Conservation (phyloP, 2,113 vertebrate genomes). For the Syrmaticus mikado region DNA sequence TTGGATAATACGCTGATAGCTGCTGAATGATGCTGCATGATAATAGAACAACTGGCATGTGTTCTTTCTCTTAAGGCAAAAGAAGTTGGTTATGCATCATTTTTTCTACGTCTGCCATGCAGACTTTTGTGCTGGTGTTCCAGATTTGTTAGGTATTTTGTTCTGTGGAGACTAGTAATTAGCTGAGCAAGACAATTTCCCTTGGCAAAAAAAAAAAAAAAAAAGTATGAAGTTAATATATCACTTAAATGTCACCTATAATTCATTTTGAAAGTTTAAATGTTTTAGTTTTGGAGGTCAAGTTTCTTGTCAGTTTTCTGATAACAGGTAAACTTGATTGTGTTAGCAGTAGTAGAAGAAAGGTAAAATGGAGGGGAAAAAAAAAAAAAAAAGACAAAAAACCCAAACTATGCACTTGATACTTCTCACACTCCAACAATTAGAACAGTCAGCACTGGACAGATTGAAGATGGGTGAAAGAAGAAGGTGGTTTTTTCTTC, state of each 20-base stretch:
- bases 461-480: background rate
- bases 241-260: background rate
- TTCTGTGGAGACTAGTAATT: background rate
- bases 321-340: background rate
- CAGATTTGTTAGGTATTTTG: background rate
- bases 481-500: background rate
- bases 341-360: background rate
- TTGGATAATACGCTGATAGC: background rate
- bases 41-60: background rate
- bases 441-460: background rate
- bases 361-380: background rate
- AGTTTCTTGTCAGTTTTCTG: background rate
- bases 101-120: background rate
- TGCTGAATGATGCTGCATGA: background rate
- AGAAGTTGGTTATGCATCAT: background rate
- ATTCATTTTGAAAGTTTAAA: background rate
- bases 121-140: background rate
- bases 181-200: background rate
- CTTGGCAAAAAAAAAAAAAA: background rate
- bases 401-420: too few relatives aligned
- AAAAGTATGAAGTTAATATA: background rate
- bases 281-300: background rate
- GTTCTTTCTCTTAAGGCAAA: background rate
- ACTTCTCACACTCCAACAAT: rapidly evolving
- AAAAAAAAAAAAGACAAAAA: background rate